phyloP scores from a whole-genome alignment of 2,113 vertebrate species.

The Triplophysa dalaica region DNA sequence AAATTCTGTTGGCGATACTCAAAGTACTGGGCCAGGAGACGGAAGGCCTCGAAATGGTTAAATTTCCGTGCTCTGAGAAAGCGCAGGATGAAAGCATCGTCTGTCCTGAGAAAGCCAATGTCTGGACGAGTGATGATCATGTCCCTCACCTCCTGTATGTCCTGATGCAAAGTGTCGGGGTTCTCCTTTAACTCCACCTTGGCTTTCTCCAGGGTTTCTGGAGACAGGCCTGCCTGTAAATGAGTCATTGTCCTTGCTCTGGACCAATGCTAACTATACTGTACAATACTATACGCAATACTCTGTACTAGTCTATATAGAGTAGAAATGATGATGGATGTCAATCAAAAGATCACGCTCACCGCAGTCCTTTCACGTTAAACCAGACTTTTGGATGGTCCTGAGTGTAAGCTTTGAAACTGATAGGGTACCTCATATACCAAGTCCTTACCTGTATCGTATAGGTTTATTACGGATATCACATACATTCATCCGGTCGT shows the following conservation, averaged over 20 bases:
- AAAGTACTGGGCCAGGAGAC: conserved; percentile 96
- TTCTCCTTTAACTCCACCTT: conserved; percentile 97
- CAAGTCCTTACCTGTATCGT: conserved; percentile 27
- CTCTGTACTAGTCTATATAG: neutral
- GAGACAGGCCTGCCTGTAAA: conserved; percentile 94
- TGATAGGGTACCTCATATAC: conserved; percentile 19
- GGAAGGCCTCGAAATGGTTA: conserved; percentile 97
- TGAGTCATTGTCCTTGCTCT: conserved; percentile 87
- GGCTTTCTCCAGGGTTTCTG: conserved; percentile 98
- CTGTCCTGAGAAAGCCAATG: conserved; percentile 97
- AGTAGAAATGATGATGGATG: conserved; percentile 42
- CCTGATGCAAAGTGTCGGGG: conserved; percentile 94
- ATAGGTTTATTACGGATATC: conserved; percentile 5
- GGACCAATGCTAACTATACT: neutral
- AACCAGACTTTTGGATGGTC: conserved; percentile 63
- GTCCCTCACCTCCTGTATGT: conserved; percentile 98
- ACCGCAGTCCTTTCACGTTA: conserved; percentile 49
- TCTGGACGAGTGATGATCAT: conserved; percentile 99
- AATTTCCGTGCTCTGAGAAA: conserved; percentile 96
- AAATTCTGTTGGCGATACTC: conserved; percentile 98
- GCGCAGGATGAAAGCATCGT: conserved; percentile 94
- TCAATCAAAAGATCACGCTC: conserved; percentile 6
- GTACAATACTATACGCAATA: neutral
- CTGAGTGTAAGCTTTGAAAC: conserved; percentile 51
- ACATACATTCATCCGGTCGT: conserved; percentile 48